Conservation (phyloP, 2,888 invertebrate species). For the Glyphotaelius pellucidus region DNA sequence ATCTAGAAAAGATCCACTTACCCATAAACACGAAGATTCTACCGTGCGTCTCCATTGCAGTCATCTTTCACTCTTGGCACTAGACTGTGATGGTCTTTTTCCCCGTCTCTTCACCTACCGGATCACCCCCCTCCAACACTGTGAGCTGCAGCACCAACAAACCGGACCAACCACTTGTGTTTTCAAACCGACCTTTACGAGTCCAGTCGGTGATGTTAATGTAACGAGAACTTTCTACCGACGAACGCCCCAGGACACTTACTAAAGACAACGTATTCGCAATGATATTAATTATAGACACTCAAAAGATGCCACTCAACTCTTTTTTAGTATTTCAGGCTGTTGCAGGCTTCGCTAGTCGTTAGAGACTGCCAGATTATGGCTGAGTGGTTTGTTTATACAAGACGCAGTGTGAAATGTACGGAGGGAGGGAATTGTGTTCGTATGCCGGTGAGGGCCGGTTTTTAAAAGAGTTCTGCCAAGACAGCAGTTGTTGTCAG, state of each 20-base stretch:
- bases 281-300: neutral
- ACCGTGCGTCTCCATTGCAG: neutral
- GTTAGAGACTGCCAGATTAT: neutral
- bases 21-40: neutral
- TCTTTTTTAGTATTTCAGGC: neutral
- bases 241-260: neutral
- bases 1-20: neutral
- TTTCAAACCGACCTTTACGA: slow-evolving; percentile 8
- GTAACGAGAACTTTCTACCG: slow-evolving; percentile 16
- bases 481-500: neutral
- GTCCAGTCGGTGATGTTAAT: neutral
- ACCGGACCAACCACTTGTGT: slow-evolving; percentile 17
- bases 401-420: neutral
- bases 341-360: neutral
- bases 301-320: neutral
- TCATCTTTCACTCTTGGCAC: neutral
- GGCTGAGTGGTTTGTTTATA: slow-evolving; percentile 7
- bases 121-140: neutral
- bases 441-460: slow-evolving; percentile 12
- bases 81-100: neutral
- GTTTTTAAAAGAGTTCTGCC: neutral
- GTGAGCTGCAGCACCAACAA: neutral
- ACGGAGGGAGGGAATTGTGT: slow-evolving; percentile 5
- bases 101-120: neutral
- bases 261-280: neutral